A percentile compares a stretch with the other conserved stretches of the same genome.
phyloP scores from a whole-genome alignment of 2,888 invertebrate genomes.

The Stictocephala bisonia region DNA sequence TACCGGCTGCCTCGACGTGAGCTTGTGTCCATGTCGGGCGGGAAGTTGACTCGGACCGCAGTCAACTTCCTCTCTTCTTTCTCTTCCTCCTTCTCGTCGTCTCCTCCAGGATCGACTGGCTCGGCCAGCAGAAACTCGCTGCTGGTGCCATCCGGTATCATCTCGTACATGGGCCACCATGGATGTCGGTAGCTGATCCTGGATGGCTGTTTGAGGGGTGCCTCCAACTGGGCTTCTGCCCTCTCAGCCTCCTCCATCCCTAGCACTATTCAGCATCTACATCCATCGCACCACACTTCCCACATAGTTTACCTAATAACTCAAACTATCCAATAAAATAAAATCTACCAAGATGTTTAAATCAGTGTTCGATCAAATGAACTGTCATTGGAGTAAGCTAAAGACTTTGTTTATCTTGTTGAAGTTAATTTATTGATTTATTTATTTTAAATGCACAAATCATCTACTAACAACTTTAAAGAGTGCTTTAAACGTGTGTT shows the following conservation, averaged over 20 bases:
- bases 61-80: constrained; percentile 26
- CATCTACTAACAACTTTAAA: no score
- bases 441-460: no score
- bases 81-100: constrained; percentile 65
- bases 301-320: no score
- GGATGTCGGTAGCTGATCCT: constrained; percentile 38
- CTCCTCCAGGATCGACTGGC: constrained; percentile 48
- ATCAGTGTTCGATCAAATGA: no score
- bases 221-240: neutral
- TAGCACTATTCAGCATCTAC: neutral
- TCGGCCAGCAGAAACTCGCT: constrained; percentile 54
- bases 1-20: constrained; percentile 65
- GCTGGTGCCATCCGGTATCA: constrained; percentile 56
- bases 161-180: constrained; percentile 57
- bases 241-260: constrained; percentile 3
- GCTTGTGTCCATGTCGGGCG: constrained; percentile 55
- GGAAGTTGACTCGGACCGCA: constrained; percentile 56
- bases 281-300: no score
- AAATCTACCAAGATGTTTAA: no score
- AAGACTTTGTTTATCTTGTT: no score
- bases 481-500: no score
- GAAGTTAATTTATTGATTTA: no score
- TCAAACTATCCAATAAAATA: no score
- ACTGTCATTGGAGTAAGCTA: no score
- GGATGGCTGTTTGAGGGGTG: neutral